Evolutionary conservation across 2,113 vertebrate species (phyloP), one percentile per base, ranked within the genome.

Genomic region (Callionymus lyra): DNA sequence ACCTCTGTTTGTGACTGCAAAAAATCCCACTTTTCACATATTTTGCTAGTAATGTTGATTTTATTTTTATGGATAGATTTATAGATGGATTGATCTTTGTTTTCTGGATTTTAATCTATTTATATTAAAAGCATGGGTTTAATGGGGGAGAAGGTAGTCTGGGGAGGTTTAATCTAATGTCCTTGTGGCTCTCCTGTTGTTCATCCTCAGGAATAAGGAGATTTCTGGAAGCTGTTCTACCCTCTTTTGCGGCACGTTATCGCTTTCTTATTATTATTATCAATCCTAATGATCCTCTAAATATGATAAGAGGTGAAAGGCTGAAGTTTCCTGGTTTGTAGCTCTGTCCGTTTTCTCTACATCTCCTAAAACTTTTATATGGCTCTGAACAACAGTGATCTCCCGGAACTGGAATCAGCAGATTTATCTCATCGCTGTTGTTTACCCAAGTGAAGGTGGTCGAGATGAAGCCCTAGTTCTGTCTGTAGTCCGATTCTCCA

Each of bases 211-310:
- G 15, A 10, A 16, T 63, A 68, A 71, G 67, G 63, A 73, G 62
- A 68, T 74, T 54, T 65, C 0, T 6, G 3, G 17, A 55, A 65
- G 40, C 12, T 15, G 12, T 48, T 59, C 61, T 59, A 63, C 56
- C 65, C 56, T 62, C 59, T 59, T 37, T 62, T 52, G 59, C 58
- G 63, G 47, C 68, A 57, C 68, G 56, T 38, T n/a, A n/a, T n/a
- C n/a, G n/a, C n/a, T n/a, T n/a, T n/a, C n/a, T n/a, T n/a, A n/a
- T n/a, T n/a, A n/a, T 77, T 81, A 77, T 82, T 83, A 77, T 68
- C 71, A 71, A 53, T 67, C 65, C 56, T 83, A 83, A 84, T 80
- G 70, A 80, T 72, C 76, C 68, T 72, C 78, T n/a, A 80, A 76
- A 82, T 83, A 80, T 79, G 73, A 84, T 83, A 73, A 65, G 76